A percentile compares a stretch with the other conserved stretches of the same genome.
These are phyloP conservation scores for Plecturocebus donacophilus DNA, from an alignment of 2,113 vertebrate species.

Conservation along the genomic window DNA sequence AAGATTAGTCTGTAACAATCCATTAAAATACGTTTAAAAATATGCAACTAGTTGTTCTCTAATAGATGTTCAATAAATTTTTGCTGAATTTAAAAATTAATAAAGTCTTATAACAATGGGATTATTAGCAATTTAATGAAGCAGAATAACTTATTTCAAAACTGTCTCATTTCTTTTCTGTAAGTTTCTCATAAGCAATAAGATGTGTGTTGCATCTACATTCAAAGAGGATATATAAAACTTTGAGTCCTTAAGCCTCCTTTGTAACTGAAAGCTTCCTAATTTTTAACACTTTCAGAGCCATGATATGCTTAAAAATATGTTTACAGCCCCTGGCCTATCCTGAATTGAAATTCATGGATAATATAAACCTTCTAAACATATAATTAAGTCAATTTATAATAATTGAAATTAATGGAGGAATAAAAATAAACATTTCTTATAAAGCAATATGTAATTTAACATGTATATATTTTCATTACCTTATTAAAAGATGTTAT, in stretches of 20 bases:
- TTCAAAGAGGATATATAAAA: neutral
- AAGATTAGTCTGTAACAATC: neutral
- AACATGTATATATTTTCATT: neutral
- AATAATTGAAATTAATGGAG: neutral
- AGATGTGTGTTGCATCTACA: neutral
- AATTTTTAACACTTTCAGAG: neutral
- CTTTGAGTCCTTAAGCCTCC: neutral
- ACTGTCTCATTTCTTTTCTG: constrained; percentile 43
- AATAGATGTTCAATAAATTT: neutral
- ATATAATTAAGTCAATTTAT: neutral
- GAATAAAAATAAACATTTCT: neutral
- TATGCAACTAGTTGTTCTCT: neutral
- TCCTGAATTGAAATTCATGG: neutral
- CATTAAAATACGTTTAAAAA: neutral
- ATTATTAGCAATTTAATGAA: constrained; percentile 43
- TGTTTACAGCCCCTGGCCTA: neutral
- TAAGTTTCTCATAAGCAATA: constrained; percentile 41
- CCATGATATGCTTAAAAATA: neutral
- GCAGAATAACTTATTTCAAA: constrained; percentile 41
- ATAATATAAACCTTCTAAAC: neutral
- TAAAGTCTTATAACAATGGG: neutral
- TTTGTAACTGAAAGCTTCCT: neutral
- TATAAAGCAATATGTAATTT: neutral
- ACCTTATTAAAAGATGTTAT: neutral
- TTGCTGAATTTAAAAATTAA: constrained; percentile 12